Evolutionary conservation across 1,140 invertebrate genomes (phyloP).

Genomic region (Protaetia brevitarsis): DNA sequence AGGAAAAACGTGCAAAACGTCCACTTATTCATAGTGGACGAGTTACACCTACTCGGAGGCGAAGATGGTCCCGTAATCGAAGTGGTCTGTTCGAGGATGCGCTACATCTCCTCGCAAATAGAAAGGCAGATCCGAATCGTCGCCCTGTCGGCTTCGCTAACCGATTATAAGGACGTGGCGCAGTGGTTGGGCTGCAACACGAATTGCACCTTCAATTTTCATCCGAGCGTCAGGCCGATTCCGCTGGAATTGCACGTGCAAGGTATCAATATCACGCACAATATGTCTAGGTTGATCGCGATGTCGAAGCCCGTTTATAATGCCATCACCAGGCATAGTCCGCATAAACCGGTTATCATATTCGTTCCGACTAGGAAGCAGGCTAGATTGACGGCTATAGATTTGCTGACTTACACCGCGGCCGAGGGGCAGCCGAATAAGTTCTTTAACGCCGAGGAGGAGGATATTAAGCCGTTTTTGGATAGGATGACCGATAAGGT

Average conservation of each 20-base stretch:
- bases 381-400: constrained; percentile 90
- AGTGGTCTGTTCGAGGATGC: constrained; percentile 94
- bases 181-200: constrained; percentile 95
- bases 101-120: constrained; percentile 96
- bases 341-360: constrained; percentile 88
- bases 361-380: constrained; percentile 96
- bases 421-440: constrained; percentile 81
- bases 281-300: constrained; percentile 88
- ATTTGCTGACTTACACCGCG: constrained; percentile 89
- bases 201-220: constrained; percentile 96
- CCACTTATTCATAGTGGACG: constrained; percentile 96
- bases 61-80: constrained; percentile 92
- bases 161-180: constrained; percentile 92
- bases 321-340: constrained; percentile 83
- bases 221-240: constrained; percentile 93
- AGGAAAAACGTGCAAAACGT: constrained; percentile 97
- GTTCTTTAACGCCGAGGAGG: constrained; percentile 86
- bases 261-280: constrained; percentile 97
- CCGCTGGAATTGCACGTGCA: constrained; percentile 94
- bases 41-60: constrained; percentile 88
- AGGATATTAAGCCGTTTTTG: constrained; percentile 84
- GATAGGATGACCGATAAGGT: constrained; percentile 83
- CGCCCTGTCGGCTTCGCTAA: constrained; percentile 90
- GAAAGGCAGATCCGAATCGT: constrained; percentile 93
- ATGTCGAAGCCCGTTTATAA: constrained; percentile 99